Evolutionary conservation across 2,797 vertebrate species (phyloP), one percentile per base, ranked within the genome.

Genomic region (Malurus leucopterus): DNA sequence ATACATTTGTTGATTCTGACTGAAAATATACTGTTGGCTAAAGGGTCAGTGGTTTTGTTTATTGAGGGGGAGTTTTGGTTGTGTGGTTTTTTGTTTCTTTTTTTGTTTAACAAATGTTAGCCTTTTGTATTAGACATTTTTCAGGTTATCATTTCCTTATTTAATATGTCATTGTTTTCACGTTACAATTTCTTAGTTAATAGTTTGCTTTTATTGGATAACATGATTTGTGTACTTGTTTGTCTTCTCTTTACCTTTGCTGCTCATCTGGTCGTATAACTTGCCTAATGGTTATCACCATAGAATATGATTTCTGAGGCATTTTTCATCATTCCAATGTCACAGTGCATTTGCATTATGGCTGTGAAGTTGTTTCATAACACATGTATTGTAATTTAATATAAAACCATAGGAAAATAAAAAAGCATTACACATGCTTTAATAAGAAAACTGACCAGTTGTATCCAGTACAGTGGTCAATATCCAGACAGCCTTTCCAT

Each of bases 241-340:
- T 68, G 11, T 76, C 71, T 50, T 84, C 68, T 89, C 53, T 84
- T 75, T 77, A 83, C 65, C 50, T 24, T 92, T 93, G 58, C 47
- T 76, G 13, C 46, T 86, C 50, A 54, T 27, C 57, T 50, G 38
- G 36, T 88, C 16, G 22, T 85, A 73, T 40, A 32, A 82, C 13
- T 83, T 83, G 8, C 41, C 81, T 93, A 40, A 75, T 73, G 73
- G 24, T 84, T 91, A 38, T 84, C 46, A 73, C 27, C 7, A 40
- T 4, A 40, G 15, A 75, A 34, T 73, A 19, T 32, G 71, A 16
- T 71, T 89, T 89, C 72, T 75, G 70, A 86, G 51, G 16, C 8
- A 41, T 65, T 88, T 87, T 84, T 88, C 5, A 6, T 79, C 46
- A n/a, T 76, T 23, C 12, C 24, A 34, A 8, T 4, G 36, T 32